Percentiles rank a stretch among this genome's conserved stretches.
phyloP scores from a whole-genome alignment of 2,797 vertebrate species.

The Bryconaethiops microstoma region DNA sequence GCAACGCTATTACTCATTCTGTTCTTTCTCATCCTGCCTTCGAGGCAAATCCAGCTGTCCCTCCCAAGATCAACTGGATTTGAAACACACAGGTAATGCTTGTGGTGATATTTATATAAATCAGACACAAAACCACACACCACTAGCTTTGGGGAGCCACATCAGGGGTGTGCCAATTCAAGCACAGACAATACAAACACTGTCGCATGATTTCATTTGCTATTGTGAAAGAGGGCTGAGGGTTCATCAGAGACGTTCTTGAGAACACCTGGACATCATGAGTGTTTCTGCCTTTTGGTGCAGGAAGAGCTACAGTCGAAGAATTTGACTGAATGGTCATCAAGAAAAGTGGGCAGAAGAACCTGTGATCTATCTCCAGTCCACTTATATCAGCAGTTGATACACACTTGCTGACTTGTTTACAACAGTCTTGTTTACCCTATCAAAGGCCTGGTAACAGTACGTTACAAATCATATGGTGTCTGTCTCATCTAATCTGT shows the following conservation, averaged over 20 bases:
- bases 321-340: background rate
- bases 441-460: conserved; percentile 39
- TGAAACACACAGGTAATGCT: conserved; percentile 8
- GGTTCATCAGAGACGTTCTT: conserved; percentile 56
- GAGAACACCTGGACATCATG: conserved; percentile 71
- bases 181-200: conserved; percentile 47
- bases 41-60: conserved; percentile 43
- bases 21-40: conserved; percentile 66
- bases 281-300: conserved; percentile 51
- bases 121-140: conserved; percentile 30
- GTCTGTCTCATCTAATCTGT: background rate
- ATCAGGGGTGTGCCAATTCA: conserved; percentile 33
- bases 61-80: conserved; percentile 37
- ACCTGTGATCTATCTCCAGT: background rate
- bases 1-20: conserved; percentile 66
- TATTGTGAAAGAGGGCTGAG: conserved; percentile 63
- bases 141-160: conserved; percentile 35
- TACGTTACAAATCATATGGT: background rate
- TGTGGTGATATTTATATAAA: conserved; percentile 4
- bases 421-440: background rate
- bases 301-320: background rate
- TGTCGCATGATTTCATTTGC: conserved; percentile 50
- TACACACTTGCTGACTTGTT: too few species aligned
- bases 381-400: too few species aligned
- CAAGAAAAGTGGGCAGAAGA: background rate